Base-by-base conservation (phyloP, 2,113 vertebrate genomes). In the Cephalophus harveyi region DNA sequence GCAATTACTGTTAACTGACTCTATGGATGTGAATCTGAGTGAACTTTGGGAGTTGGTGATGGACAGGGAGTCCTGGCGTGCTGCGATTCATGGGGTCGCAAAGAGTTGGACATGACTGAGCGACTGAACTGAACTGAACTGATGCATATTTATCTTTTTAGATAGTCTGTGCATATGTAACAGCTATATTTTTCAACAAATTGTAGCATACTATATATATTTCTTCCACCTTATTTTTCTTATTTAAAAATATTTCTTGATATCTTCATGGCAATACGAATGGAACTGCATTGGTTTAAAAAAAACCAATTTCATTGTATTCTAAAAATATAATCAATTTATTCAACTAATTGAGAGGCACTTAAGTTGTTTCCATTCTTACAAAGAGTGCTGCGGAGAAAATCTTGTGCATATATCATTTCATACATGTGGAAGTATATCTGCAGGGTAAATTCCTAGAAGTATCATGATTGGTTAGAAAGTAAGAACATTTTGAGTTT, bases 251-350 rank as follows among this genome's bases (percentile, higher is more conserved):
- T 60, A 92, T 55, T 85, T 67, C 15, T 95, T 93, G 28, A 19
- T 28, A 13, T 85, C 14, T 36, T 36, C 2, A 15, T 74, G 87
- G 55, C 81, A 67, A 23, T 82, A 67, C 12, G n/a, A 46, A 87
- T 33, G 79, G 55, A 91, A 62, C 13, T 87, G 23, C 16, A 33
- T 93, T n/a, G 5, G 46, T 89, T 95, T 84, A 3, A 11, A 21
- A 36, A 33, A 67, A 79, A 85, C 52, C 1, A 76, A 52, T 60
- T 76, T 30, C 15, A 60, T 64, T 87, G 57, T 84, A 33, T 92
- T 85, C n/a, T 95, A 83, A 94, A 13, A 67, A 25, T 88, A 85
- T 48, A 71, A 62, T 71, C 93, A 91, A 95, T 27, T 87, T 92
- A 83, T 14, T 76, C 90, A 64, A 91, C 48, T 85, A 64, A 1